Conservation (phyloP, 1,140 invertebrate species). For the Drosophila biarmipes region DNA sequence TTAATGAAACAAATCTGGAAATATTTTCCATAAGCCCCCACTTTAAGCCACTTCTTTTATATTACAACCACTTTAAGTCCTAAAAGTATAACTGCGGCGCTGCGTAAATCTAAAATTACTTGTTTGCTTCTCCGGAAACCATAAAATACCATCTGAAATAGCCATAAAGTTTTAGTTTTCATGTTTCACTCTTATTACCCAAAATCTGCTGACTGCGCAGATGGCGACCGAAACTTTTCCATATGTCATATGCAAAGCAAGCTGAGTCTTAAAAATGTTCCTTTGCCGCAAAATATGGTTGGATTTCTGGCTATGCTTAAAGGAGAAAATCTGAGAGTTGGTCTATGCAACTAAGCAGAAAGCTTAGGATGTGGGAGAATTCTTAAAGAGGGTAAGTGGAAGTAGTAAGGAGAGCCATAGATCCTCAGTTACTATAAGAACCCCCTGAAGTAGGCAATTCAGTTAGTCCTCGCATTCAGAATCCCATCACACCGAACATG, state of each 20-base stretch:
- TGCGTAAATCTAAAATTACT: slow-evolving; percentile 17
- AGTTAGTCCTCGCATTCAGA: not conserved
- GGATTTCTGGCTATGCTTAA: slow-evolving; percentile 8
- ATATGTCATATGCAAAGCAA: slow-evolving; percentile 55
- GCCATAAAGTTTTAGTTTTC: slow-evolving; percentile 31
- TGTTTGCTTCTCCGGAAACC: slow-evolving; percentile 6
- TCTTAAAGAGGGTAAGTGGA: not conserved
- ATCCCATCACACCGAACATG: not conserved
- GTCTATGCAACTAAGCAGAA: slow-evolving; percentile 17
- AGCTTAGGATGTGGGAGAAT: not conserved
- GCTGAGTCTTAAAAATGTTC: slow-evolving; percentile 7
- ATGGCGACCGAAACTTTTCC: slow-evolving; percentile 22
- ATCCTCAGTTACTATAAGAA: not conserved
- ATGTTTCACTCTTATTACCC: slow-evolving; percentile 18
- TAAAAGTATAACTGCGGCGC: not conserved
- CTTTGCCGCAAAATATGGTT: slow-evolving; percentile 25
- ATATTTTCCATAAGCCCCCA: too few species aligned
- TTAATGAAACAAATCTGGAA: too few species aligned
- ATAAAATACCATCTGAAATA: slow-evolving; percentile 43
- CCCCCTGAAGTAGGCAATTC: not conserved
- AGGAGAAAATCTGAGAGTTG: not conserved
- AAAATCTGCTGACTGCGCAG: slow-evolving; percentile 38
- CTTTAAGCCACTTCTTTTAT: too few species aligned
- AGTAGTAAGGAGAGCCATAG: too few species aligned
- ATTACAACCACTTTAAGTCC: not conserved